phyloP scores from a whole-genome alignment of 2,797 vertebrate genomes.

The Artibeus jamaicensis region DNA sequence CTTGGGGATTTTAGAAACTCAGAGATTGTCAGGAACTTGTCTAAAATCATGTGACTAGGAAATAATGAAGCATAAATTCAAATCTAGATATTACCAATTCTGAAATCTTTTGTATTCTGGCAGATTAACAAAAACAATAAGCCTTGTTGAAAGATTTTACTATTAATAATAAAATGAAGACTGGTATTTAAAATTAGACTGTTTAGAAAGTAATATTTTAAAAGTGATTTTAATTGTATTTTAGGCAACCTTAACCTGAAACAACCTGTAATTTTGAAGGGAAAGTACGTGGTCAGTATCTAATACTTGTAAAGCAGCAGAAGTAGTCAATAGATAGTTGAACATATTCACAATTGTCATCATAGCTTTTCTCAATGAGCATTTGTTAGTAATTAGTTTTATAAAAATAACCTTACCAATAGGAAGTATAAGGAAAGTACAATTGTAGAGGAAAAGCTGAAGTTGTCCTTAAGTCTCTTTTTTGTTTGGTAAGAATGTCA shows the following conservation, averaged over 20 bases:
- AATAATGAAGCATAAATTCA: neutral
- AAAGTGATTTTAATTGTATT: neutral
- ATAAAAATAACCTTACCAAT: neutral
- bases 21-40: neutral
- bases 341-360: neutral
- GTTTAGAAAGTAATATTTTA: slow-evolving; percentile 4
- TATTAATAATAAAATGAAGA: neutral
- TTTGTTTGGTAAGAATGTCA: slow-evolving; percentile 40
- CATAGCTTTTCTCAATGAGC: neutral
- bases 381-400: neutral
- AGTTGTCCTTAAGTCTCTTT: neutral
- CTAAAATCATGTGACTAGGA: neutral
- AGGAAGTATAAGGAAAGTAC: neutral
- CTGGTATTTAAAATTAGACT: slow-evolving; percentile 11
- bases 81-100: neutral
- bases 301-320: slow-evolving; percentile 9
- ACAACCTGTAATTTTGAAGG: neutral
- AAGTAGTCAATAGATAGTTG: neutral
- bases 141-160: neutral
- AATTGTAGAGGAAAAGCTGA: neutral
- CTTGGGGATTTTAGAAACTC: neutral
- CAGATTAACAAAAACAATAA: neutral
- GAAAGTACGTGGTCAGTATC: neutral
- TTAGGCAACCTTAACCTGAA: neutral
- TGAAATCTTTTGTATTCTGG: neutral